Conservation (phyloP, 2,888 invertebrate species). For the Noctuana brunneofusca region DNA sequence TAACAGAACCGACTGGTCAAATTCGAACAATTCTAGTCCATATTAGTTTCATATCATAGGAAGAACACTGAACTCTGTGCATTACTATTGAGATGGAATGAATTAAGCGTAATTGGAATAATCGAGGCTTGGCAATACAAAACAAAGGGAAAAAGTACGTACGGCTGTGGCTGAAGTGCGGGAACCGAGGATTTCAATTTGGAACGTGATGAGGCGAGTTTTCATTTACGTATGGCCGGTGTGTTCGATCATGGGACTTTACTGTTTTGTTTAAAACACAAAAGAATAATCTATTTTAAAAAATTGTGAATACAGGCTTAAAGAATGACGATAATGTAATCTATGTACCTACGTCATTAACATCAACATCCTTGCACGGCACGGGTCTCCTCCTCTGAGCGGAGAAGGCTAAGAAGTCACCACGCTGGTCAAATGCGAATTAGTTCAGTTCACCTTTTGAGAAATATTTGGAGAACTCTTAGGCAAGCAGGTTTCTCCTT, state of each 20-base stretch:
- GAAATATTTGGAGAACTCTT: too few species aligned
- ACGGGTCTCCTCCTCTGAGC: too few species aligned
- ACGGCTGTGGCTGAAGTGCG: conserved; percentile 67
- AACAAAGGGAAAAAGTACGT: conserved; percentile 75
- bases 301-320: background rate
- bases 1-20: background rate
- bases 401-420: too few species aligned
- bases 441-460: too few species aligned
- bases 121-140: conserved; percentile 76
- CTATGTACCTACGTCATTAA: too few species aligned
- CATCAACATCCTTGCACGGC: too few species aligned
- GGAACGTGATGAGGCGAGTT: conserved; percentile 81
- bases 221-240: conserved; percentile 67
- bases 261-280: conserved; percentile 1
- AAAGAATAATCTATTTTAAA: background rate
- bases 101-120: conserved; percentile 82
- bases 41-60: conserved; percentile 11
- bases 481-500: too few species aligned
- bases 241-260: conserved; percentile 39
- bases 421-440: too few species aligned
- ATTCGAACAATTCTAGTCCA: background rate
- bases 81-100: conserved; percentile 77
- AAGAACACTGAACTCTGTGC: conserved; percentile 34
- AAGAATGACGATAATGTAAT: too few species aligned
- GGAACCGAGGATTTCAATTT: conserved; percentile 81